Conservation (phyloP, 2,888 invertebrate genomes). For the Asteroscopus sphinx region DNA sequence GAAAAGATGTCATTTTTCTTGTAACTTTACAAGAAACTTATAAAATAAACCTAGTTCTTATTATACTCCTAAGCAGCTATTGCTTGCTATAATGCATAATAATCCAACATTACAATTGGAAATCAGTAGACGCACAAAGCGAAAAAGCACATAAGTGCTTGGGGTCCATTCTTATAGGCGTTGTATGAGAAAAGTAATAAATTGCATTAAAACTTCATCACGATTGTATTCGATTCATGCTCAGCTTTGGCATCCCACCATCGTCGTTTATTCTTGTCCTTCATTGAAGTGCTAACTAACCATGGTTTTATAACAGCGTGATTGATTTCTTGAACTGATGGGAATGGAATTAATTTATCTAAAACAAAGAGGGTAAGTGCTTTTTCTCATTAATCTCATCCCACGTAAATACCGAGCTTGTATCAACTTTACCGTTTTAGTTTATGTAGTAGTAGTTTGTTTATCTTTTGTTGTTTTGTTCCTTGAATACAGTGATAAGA, state of each 20-base stretch:
- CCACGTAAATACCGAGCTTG: not conserved
- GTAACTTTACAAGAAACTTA: not conserved
- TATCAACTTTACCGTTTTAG: too few relatives aligned
- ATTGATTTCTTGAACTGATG: slow-evolving; percentile 39
- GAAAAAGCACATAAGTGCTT: slow-evolving; percentile 17
- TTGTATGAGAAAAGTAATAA: slow-evolving; percentile 36
- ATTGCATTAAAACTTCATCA: slow-evolving; percentile 38
- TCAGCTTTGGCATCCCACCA: slow-evolving; percentile 23
- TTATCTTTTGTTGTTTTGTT: too few relatives aligned
- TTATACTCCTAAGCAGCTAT: slow-evolving; percentile 7
- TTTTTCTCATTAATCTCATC: slow-evolving; percentile 16
- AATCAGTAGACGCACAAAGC: slow-evolving; percentile 24
- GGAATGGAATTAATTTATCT: slow-evolving; percentile 24
- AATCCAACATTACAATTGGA: slow-evolving; percentile 31
- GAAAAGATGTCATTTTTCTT: slow-evolving; percentile 4
- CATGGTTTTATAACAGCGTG: slow-evolving; percentile 14
- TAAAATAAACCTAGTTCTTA: slow-evolving; percentile 3
- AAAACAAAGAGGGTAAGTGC: slow-evolving; percentile 8
- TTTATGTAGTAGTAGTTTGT: too few relatives aligned
- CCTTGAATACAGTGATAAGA: too few relatives aligned
- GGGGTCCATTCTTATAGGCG: slow-evolving; percentile 14
- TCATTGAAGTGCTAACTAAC: slow-evolving; percentile 31
- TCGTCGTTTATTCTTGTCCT: slow-evolving; percentile 30
- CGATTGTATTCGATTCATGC: slow-evolving; percentile 36
- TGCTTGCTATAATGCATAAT: slow-evolving; percentile 15